Evolutionary conservation across 2,797 vertebrate genomes (phyloP).

Genomic region (Megalops cyprinoides): DNA sequence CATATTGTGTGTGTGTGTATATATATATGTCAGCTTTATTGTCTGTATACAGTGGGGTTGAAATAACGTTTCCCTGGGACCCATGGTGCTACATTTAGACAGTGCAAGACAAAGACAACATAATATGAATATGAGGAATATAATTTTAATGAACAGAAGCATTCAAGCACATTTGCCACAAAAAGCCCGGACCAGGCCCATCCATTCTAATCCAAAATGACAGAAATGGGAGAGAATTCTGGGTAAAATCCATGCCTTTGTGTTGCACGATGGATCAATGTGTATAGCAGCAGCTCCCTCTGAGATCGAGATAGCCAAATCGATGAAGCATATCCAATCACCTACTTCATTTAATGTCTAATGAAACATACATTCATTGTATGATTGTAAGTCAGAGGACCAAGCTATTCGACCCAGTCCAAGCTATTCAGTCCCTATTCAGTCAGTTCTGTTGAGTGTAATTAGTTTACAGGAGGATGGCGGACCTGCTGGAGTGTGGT

Average conservation of each 20-base stretch:
- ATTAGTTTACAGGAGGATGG: slow-evolving; percentile 32
- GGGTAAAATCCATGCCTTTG: slow-evolving; percentile 51
- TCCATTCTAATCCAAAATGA: not conserved
- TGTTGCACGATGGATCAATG: slow-evolving; percentile 43
- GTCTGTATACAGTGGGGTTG: not conserved
- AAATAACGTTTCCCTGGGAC: not conserved
- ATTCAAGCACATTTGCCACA: slow-evolving; percentile 9
- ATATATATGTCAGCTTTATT: not conserved
- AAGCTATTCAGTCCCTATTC: slow-evolving; percentile 43
- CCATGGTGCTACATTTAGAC: too few species aligned
- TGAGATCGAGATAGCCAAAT: slow-evolving; percentile 31
- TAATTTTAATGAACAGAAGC: slow-evolving; percentile 6
- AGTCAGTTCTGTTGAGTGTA: slow-evolving; percentile 23
- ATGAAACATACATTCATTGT: slow-evolving; percentile 35
- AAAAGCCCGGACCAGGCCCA: slow-evolving; percentile 32
- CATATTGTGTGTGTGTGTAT: too few species aligned
- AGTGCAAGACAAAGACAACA: too few species aligned
- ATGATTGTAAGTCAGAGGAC: slow-evolving; percentile 36
- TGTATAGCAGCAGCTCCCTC: not conserved
- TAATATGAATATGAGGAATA: not conserved
- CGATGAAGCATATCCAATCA: slow-evolving; percentile 41
- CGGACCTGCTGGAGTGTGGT: too few species aligned
- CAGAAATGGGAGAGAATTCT: slow-evolving; percentile 27
- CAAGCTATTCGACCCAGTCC: slow-evolving; percentile 11
- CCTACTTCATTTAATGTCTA: slow-evolving; percentile 48